Percentiles rank a stretch among this genome's conserved stretches.
phyloP scores from a whole-genome alignment of 2,888 invertebrate species.

The Leistus spinibarbis region DNA sequence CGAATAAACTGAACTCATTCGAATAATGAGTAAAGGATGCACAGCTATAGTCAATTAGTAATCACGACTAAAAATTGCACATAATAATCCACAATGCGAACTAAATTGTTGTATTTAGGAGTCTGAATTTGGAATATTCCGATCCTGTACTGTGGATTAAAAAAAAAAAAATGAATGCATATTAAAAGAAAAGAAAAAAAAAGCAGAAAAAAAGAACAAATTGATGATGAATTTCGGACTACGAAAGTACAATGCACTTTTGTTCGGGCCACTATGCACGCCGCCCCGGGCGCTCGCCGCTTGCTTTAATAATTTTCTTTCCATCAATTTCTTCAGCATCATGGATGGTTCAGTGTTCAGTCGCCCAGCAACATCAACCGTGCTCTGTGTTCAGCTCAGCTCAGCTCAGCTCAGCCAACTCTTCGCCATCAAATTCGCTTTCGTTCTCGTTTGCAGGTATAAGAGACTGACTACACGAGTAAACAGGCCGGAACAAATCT shows the following conservation, averaged over 20 bases:
- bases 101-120: too few relatives aligned
- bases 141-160: background rate
- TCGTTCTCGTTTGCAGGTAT: background rate
- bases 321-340: background rate
- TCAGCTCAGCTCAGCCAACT: too few relatives aligned
- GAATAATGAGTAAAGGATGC: too few relatives aligned
- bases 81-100: too few relatives aligned
- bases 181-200: background rate
- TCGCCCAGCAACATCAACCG: background rate
- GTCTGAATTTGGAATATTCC: background rate
- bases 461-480: background rate
- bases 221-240: background rate
- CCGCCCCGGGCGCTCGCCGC: background rate
- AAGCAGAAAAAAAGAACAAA: background rate
- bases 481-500: slow-evolving; percentile 34
- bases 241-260: background rate
- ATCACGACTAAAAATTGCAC: too few relatives aligned
- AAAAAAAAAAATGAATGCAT: background rate
- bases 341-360: background rate
- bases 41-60: too few relatives aligned
- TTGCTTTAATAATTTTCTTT: background rate
- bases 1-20: too few relatives aligned
- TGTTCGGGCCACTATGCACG: background rate
- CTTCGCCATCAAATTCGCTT: background rate
- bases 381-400: background rate